Evolutionary conservation across 2,113 vertebrate genomes (phyloP).

Genomic region (Rhinichthys klamathensis): DNA sequence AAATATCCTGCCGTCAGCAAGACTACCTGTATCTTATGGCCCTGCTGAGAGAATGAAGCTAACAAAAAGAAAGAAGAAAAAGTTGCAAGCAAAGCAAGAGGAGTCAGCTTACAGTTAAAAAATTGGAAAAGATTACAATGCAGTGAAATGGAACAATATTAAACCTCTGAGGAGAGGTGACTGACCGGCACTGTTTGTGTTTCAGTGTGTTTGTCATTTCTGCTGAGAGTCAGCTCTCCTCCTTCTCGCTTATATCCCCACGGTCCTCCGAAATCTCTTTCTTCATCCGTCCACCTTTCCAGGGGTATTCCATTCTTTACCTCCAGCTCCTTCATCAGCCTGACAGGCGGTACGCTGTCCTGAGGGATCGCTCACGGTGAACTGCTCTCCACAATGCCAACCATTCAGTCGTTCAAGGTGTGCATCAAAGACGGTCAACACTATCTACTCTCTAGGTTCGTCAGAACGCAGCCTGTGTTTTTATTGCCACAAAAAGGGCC

Average conservation of each 20-base stretch:
- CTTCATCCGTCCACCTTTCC: conserved; percentile 44
- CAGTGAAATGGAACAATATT: conserved; percentile 54
- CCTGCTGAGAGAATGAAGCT: conserved; percentile 67
- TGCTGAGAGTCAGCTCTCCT: conserved; percentile 50
- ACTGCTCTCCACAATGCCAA: conserved; percentile 62
- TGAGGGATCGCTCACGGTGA: conserved; percentile 62
- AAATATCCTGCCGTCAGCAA: conserved; percentile 71
- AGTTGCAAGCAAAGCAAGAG: conserved; percentile 71
- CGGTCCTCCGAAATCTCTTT: conserved; percentile 28
- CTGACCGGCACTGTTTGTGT: conserved; percentile 37
- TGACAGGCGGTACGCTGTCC: conserved; percentile 60
- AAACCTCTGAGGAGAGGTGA: conserved; percentile 41
- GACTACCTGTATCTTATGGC: conserved; percentile 58
- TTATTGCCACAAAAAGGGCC: conserved; percentile 55
- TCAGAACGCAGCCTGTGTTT: conserved; percentile 51
- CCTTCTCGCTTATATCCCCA: conserved; percentile 17
- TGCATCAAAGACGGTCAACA: conserved; percentile 69
- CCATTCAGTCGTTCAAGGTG: conserved; percentile 63
- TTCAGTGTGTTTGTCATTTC: conserved; percentile 40
- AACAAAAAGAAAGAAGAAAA: conserved; percentile 51
- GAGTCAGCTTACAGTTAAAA: conserved; percentile 71
- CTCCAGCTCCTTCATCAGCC: conserved; percentile 57
- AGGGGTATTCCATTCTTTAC: conserved; percentile 17
- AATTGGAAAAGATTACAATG: conserved; percentile 59
- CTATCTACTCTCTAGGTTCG: conserved; percentile 55